phyloP scores from a whole-genome alignment of 2,888 invertebrate genomes.

The Didymodactylos carnosus region DNA sequence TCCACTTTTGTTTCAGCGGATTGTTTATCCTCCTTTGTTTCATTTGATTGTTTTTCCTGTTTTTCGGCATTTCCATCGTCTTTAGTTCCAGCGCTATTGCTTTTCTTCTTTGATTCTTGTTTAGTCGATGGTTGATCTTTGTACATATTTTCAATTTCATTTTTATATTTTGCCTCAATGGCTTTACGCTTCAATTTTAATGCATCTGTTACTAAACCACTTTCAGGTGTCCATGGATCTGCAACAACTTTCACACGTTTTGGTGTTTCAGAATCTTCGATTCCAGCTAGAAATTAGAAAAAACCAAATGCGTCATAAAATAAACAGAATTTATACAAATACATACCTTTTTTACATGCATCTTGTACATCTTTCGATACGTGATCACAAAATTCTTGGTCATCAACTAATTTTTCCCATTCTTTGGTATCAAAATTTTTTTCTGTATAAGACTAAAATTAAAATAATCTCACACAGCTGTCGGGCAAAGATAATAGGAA shows the following conservation, averaged over 20 bases:
- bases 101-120: no score
- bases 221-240: slow-evolving; percentile 90
- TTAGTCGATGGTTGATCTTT: no score
- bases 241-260: slow-evolving; percentile 63
- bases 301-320: no score
- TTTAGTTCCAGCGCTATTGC: no score
- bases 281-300: no score
- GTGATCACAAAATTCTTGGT: not conserved
- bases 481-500: not conserved
- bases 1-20: no score
- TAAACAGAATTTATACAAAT: no score
- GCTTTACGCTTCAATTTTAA: slow-evolving; percentile 90
- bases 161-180: slow-evolving; percentile 75
- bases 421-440: not conserved
- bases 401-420: not conserved
- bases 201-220: slow-evolving; percentile 87
- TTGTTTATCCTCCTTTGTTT: no score
- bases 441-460: not conserved
- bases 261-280: slow-evolving; percentile 71
- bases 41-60: no score
- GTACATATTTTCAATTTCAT: slow-evolving; percentile 80
- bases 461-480: not conserved
- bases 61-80: no score
- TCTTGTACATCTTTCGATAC: not conserved
- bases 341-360: not conserved